Conservation (phyloP, 30 jellyfish, hydroid and myxozoan species). For the Aurelia aurita region DNA sequence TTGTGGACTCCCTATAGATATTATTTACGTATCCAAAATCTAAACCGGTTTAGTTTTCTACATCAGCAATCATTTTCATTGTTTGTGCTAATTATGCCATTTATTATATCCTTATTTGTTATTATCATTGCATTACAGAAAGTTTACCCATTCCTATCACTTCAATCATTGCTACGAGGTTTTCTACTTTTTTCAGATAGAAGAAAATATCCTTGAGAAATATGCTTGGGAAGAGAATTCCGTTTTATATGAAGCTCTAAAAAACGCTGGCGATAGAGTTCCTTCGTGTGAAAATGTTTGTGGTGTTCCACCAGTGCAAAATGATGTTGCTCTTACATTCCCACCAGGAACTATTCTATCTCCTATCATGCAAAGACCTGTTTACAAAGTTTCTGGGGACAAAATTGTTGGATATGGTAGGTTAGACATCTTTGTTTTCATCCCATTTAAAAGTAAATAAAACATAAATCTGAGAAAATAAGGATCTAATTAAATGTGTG, state of each 20-base stretch:
- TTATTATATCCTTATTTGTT: too few species aligned
- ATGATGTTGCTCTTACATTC: slow-evolving; percentile 19
- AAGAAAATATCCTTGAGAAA: slow-evolving; percentile 86
- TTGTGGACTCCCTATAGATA: too few species aligned
- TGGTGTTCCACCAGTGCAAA: slow-evolving; percentile 7
- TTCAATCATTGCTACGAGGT: not conserved
- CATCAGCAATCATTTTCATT: too few species aligned
- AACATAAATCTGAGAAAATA: too few species aligned
- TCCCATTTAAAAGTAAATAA: too few species aligned
- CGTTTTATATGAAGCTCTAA: slow-evolving; percentile 75
- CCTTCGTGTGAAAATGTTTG: slow-evolving; percentile 75
- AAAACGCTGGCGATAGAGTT: slow-evolving; percentile 35
- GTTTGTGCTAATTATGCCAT: too few species aligned
- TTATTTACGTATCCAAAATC: too few species aligned
- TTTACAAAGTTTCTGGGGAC: slow-evolving; percentile 48
- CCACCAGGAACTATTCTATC: slow-evolving; percentile 11
- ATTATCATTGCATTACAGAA: not conserved
- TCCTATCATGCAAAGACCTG: slow-evolving; percentile 22
- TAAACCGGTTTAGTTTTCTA: too few species aligned
- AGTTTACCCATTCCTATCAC: not conserved
- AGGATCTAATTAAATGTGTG: too few species aligned
- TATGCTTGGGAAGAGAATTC: slow-evolving; percentile 91
- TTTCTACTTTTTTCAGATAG: slow-evolving; percentile 68
- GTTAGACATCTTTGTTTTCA: not conserved
- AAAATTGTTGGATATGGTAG: slow-evolving; percentile 61